Base-by-base conservation (phyloP, 2,888 invertebrate species). In the Itoplectis maculator region DNA sequence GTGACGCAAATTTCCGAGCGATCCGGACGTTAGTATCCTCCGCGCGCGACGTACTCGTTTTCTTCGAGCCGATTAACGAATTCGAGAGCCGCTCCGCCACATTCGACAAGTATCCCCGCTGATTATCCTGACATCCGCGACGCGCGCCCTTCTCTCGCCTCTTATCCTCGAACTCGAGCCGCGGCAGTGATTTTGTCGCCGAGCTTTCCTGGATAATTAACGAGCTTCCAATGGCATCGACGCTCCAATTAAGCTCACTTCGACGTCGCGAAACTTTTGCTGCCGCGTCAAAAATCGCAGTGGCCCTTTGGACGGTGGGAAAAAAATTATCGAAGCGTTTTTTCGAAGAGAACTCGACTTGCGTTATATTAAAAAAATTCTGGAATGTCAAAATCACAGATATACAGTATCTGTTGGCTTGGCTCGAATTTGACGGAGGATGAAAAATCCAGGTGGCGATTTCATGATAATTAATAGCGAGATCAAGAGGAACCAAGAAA, bases 391-490 rank as follows among this genome's bases (percentile, higher is more conserved):
- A 47, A 15, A 35, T 35, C 49, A 49, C 66, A 37, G n/a, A n/a
- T n/a, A n/a, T n/a, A n/a, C 18, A 35, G 29, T 7, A 15, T 59
- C 23, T 11, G 9, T n/a, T n/a, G n/a, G 35, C 47, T 20, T 59
- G 72, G 49, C 61, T 45, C 45, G 23, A 35, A 45, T 73, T 73
- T 35, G n/a, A n/a, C 49, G 40, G 20, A 13, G 45, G 20, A 59
- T 47, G 13, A 54, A 37, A n/a, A 74, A 65, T 66, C 42, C 15
- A 7, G 15, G 29, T 18, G 40, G 47, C 56, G n/a, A 47, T 74
- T 29, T 20, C 49, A 59, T 20, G 54, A 35, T 75, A 79, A 82
- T 82, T 79, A 79, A 82, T 82, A 49, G 70, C 29, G 47, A 69
- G 74, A 73, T 79, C 68, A 79, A 69, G 79, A 54, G 37, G 54